These are phyloP conservation scores for Atta cephalotes DNA, from an alignment of 1,140 invertebrate species.

Conservation along the genomic window DNA sequence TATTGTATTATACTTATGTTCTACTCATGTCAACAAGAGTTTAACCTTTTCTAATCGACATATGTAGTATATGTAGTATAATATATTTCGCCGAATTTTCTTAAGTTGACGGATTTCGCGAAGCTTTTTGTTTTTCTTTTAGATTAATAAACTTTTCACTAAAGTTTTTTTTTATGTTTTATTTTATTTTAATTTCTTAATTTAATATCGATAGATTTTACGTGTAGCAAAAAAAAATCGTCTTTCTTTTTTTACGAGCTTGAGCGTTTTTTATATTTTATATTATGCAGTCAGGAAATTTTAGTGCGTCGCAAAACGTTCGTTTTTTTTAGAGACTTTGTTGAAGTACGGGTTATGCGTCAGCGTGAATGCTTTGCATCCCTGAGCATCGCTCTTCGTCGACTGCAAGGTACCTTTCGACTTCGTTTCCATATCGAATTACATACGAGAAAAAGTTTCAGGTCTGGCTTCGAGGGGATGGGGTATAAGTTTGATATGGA, in stretches of 20 bases:
- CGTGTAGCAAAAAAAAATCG: neutral
- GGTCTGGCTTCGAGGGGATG: constrained; percentile 73
- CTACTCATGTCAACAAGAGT: neutral
- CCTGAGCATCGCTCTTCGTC: constrained; percentile 61
- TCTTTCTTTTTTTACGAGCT: neutral
- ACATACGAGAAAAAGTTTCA: constrained; percentile 80
- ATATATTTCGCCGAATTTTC: neutral
- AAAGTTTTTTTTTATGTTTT: neutral
- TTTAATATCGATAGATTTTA: neutral
- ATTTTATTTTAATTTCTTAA: neutral
- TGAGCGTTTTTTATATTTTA: neutral
- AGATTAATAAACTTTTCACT: neutral
- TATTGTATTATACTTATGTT: neutral
- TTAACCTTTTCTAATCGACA: neutral
- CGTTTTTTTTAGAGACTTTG: constrained; percentile 57
- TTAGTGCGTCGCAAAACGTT: constrained; percentile 25
- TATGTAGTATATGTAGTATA: neutral
- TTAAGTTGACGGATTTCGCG: neutral
- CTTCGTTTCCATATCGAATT: constrained; percentile 81
- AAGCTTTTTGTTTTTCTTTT: neutral
- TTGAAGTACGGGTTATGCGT: constrained; percentile 63
- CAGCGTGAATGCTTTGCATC: constrained; percentile 68
- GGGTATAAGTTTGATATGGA: constrained; percentile 80
- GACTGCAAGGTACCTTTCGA: constrained; percentile 69
- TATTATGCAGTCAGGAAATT: constrained; percentile 4